Evolutionary conservation across 2,797 vertebrate genomes (phyloP), one percentile per base, ranked within the genome.

Genomic region (Lerista edwardsae): DNA sequence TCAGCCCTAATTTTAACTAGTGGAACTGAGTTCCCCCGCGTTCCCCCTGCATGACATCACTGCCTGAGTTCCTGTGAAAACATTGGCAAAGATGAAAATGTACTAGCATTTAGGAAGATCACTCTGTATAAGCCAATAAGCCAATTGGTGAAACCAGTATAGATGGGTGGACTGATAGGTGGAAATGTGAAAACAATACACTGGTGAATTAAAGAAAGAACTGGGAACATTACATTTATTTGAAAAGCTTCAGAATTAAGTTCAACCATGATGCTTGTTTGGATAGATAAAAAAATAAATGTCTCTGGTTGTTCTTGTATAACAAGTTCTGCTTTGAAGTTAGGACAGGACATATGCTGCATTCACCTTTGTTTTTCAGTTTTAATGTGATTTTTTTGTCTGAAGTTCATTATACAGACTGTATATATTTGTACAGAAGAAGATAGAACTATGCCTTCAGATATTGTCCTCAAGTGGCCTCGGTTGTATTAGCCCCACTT

Each of bases 51-150:
- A n/a, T n/a, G n/a, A n/a, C n/a, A n/a, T n/a, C n/a, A n/a, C n/a
- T n/a, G n/a, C n/a, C n/a, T n/a, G n/a, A 62, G 14, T 6, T 21
- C 55, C 76, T 80, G 44, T 87, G 17, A 86, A 93, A 82, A 0
- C 1, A 0, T 8, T 76, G 34, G 23, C 34, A 88, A 62, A 55
- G 51, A 67, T 25, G 34, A 44, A 74, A 86, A 83, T 1, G 51
- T 0, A 6, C 6, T 2, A 47, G 44, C 8, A 72, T 61, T 61
- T 17, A 61, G 59, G 8, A 61, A 61, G 21, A 25, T 61, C 59
- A 6, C 4, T 61, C 21, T 55, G 15, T 15, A 55, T 55, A 9
- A 72, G 75, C 4, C 10, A 57, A n/a, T n/a, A n/a, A n/a, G n/a
- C n/a, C n/a, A n/a, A n/a, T n/a, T n/a, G n/a, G n/a, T 65, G 44